Evolutionary conservation across 2,113 vertebrate genomes (phyloP).

Genomic region (Saiga tatarica): DNA sequence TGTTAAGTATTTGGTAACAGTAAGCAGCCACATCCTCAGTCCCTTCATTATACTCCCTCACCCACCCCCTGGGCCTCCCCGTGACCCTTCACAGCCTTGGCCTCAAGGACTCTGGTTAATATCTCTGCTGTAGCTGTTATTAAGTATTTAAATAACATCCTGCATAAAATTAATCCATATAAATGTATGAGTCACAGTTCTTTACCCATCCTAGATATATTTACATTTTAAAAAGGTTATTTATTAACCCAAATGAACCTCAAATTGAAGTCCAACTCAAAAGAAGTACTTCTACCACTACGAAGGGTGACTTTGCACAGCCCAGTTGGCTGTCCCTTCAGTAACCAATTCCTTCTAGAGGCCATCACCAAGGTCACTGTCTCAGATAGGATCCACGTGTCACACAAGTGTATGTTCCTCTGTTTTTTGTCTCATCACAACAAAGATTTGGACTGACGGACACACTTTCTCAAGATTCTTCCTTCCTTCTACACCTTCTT

Average conservation of each 20-base stretch:
- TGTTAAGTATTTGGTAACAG: not conserved
- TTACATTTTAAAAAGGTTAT: not conserved
- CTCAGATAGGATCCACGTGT: not conserved
- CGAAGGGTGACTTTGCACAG: not conserved
- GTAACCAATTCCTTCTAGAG: not conserved
- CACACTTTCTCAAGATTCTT: not conserved
- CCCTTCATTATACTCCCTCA: not conserved
- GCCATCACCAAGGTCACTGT: not conserved
- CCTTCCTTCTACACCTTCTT: not conserved
- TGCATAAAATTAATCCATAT: not conserved
- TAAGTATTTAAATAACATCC: not conserved
- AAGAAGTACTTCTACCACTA: not conserved
- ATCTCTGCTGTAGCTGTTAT: not conserved
- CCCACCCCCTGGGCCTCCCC: not conserved
- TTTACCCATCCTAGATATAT: not conserved
- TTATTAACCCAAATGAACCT: not conserved
- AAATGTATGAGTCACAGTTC: not conserved
- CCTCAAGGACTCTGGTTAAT: not conserved
- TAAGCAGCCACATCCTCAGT: not conserved
- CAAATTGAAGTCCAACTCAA: slow-evolving; percentile 21
- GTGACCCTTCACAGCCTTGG: not conserved
- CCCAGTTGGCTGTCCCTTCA: not conserved
- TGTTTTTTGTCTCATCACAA: no score
- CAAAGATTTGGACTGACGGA: no score
- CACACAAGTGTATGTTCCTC: no score